Percentiles rank a stretch among this genome's conserved stretches.
These are phyloP conservation scores for Tapirus terrestris DNA, from an alignment of 2,113 vertebrate species.

Conservation along the genomic window DNA sequence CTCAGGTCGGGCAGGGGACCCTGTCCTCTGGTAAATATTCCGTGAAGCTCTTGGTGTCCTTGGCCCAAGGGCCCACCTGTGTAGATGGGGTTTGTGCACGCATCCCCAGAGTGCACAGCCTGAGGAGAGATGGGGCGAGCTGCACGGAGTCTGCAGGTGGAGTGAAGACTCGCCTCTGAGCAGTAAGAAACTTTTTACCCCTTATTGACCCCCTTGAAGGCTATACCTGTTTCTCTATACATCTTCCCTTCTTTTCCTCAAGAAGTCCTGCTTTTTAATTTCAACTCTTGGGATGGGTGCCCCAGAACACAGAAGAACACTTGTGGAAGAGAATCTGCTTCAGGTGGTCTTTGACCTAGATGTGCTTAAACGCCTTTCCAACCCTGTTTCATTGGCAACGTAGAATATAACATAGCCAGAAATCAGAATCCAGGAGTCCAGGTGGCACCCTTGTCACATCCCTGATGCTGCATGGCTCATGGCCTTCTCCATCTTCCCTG, in stretches of 20 bases:
- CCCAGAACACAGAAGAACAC: neutral
- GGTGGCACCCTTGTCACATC: neutral
- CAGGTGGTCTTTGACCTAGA: neutral
- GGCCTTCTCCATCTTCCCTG: neutral
- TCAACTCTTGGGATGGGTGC: neutral
- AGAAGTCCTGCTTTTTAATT: neutral
- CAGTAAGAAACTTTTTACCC: neutral
- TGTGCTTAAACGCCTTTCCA: neutral
- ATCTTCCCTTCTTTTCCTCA: neutral
- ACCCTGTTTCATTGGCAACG: neutral
- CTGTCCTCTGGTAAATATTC: constrained; percentile 48
- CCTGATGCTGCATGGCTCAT: neutral
- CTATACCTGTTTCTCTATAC: neutral
- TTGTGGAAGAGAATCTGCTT: neutral
- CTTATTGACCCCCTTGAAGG: neutral
- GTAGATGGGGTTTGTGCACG: neutral
- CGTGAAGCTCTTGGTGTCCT: neutral
- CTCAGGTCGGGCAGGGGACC: constrained; percentile 26
- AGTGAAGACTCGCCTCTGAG: neutral
- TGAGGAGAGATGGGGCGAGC: neutral
- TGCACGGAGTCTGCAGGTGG: neutral
- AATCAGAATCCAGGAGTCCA: neutral
- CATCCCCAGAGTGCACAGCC: neutral
- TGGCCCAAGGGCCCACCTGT: neutral
- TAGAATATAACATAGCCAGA: neutral